Percentiles rank a stretch among this genome's conserved stretches.
Evolutionary conservation across 2,888 invertebrate species (phyloP).

Genomic region (Trilocha varians): DNA sequence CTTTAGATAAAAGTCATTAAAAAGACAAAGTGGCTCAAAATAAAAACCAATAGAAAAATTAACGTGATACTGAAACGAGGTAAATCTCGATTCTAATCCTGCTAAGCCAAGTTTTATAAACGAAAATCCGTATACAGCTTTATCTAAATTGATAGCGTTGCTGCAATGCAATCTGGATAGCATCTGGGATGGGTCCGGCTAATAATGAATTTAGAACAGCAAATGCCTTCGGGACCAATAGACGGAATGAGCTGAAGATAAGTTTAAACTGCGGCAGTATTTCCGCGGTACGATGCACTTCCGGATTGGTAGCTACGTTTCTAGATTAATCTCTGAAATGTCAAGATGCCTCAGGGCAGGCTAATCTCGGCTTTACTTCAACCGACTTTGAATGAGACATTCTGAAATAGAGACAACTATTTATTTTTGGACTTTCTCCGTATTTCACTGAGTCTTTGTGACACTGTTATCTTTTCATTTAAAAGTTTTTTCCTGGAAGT

Average conservation of each 20-base stretch:
- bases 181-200: neutral
- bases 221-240: neutral
- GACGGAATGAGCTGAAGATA: constrained; percentile 7
- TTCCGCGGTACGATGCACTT: constrained; percentile 33
- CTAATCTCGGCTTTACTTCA: constrained; percentile 11
- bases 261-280: constrained; percentile 14
- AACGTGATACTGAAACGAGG: too few species aligned
- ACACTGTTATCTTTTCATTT: neutral
- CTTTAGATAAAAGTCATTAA: too few species aligned
- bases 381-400: neutral
- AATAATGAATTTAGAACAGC: constrained; percentile 5
- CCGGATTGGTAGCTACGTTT: constrained; percentile 32
- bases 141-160: neutral
- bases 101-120: neutral
- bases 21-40: too few species aligned
- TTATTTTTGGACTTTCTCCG: neutral
- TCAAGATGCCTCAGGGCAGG: constrained; percentile 15
- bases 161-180: constrained; percentile 7
- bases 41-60: too few species aligned
- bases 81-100: too few species aligned
- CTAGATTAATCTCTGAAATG: constrained; percentile 34
- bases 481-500: neutral
- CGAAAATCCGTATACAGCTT: neutral
- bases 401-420: neutral
- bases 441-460: neutral